phyloP scores from a whole-genome alignment of 2,888 invertebrate species.

The Stramonita haemastoma region DNA sequence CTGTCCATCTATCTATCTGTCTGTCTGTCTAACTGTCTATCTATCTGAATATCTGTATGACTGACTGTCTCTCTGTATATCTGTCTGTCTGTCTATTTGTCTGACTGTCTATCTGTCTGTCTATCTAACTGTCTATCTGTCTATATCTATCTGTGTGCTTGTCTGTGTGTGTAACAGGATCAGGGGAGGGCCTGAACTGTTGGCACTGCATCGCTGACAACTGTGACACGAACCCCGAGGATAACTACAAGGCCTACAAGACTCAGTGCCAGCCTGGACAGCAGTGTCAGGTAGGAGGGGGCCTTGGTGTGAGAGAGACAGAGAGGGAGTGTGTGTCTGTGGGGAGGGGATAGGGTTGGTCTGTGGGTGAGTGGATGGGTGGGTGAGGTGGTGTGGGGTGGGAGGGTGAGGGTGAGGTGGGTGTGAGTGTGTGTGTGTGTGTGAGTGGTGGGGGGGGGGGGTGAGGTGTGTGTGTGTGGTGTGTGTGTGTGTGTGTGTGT shows the following conservation, averaged over 20 bases:
- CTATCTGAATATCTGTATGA: not conserved
- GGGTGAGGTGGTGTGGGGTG: too few species aligned
- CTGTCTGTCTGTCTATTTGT: not conserved
- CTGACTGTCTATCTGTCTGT: not conserved
- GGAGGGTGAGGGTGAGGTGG: too few species aligned
- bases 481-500: too few species aligned
- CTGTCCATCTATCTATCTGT: too few species aligned
- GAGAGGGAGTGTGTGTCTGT: not conserved
- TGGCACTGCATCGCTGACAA: conserved; percentile 69
- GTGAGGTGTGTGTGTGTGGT: too few species aligned
- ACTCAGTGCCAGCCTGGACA: conserved; percentile 58
- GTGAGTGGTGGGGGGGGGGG: too few species aligned
- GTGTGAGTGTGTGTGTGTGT: too few species aligned
- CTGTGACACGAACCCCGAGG: conserved; percentile 61
- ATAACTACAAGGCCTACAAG: conserved; percentile 62
- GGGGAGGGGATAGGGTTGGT: too few species aligned
- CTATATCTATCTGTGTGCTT: not conserved
- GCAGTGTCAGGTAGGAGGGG: conserved; percentile 62
- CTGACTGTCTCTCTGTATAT: not conserved
- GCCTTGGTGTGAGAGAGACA: not conserved
- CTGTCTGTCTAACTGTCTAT: not conserved
- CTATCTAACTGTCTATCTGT: not conserved
- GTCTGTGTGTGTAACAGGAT: conserved; percentile 43
- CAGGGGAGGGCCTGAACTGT: conserved; percentile 52
- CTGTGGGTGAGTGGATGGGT: too few species aligned